phyloP scores from a whole-genome alignment of 2,113 vertebrate species.

The Ailurus styani region DNA sequence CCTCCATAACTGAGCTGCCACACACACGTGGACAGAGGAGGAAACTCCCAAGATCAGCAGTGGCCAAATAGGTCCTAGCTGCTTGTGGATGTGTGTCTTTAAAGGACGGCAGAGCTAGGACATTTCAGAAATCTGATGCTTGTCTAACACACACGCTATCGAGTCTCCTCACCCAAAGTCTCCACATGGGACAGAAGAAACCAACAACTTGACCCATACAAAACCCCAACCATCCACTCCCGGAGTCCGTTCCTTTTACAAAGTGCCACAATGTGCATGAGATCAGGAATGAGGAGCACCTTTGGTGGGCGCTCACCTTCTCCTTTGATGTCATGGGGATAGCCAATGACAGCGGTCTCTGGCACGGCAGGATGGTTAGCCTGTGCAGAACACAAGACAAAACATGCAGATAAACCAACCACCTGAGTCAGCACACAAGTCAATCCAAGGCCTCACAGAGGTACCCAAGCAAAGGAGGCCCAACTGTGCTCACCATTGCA shows the following conservation, averaged over 20 bases:
- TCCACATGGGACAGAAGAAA: not conserved
- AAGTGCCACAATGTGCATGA: not conserved
- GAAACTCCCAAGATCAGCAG: not conserved
- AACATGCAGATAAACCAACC: not conserved
- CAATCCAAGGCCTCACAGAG: not conserved
- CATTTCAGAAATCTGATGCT: not conserved
- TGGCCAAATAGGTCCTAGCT: not conserved
- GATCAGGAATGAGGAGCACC: not conserved
- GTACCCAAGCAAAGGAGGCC: not conserved
- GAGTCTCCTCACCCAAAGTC: not conserved
- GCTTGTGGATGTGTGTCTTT: not conserved
- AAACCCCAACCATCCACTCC: not conserved
- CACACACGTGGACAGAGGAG: not conserved
- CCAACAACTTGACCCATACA: not conserved
- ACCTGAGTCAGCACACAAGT: not conserved
- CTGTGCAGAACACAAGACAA: constrained; percentile 73
- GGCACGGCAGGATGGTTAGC: constrained; percentile 91
- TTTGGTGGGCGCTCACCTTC: constrained; percentile 84
- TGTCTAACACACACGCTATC: rapidly evolving
- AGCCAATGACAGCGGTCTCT: constrained; percentile 92
- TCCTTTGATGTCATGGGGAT: constrained; percentile 91
- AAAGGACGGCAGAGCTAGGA: not conserved
- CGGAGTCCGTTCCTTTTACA: not conserved
- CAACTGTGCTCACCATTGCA: constrained; percentile 83
- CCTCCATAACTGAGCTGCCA: not conserved